Conservation (phyloP, 2,113 vertebrate genomes). For the Myotis yumanensis region DNA sequence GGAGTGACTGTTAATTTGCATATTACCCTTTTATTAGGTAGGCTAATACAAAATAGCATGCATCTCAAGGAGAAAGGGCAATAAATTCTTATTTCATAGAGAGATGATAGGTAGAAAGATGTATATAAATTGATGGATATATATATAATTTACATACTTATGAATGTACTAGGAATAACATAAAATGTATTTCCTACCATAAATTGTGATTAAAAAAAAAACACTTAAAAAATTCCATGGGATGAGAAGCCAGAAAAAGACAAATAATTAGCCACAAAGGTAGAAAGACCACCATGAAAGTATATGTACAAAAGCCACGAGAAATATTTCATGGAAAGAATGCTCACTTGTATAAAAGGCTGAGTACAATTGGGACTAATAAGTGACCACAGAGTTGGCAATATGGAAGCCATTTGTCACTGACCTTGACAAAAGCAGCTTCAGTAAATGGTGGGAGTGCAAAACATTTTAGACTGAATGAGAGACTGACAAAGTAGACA, state of each 20-base stretch:
- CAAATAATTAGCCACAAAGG: not conserved
- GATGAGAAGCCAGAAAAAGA: not conserved
- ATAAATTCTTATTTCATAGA: conserved; percentile 28
- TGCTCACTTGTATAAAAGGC: not conserved
- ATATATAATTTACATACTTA: not conserved
- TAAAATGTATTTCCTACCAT: not conserved
- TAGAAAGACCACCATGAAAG: conserved; percentile 6
- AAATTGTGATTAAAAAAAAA: not conserved
- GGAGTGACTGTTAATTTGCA: too few species aligned
- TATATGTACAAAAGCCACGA: not conserved
- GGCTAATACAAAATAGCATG: not conserved
- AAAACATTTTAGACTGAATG: conserved; percentile 15
- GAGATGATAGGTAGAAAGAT: not conserved
- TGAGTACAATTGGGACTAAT: not conserved
- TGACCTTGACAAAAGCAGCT: not conserved
- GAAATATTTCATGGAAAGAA: not conserved
- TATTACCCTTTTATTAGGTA: too few species aligned
- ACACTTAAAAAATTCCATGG: not conserved
- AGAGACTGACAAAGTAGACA: not conserved
- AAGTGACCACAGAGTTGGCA: not conserved
- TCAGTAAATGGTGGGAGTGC: not conserved
- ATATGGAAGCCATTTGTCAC: not conserved
- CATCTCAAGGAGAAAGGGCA: not conserved
- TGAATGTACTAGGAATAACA: not conserved
- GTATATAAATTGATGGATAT: not conserved